Conservation (phyloP, 37 sponge, comb jelly and placozoan genomes). For the Agelas oroides region DNA sequence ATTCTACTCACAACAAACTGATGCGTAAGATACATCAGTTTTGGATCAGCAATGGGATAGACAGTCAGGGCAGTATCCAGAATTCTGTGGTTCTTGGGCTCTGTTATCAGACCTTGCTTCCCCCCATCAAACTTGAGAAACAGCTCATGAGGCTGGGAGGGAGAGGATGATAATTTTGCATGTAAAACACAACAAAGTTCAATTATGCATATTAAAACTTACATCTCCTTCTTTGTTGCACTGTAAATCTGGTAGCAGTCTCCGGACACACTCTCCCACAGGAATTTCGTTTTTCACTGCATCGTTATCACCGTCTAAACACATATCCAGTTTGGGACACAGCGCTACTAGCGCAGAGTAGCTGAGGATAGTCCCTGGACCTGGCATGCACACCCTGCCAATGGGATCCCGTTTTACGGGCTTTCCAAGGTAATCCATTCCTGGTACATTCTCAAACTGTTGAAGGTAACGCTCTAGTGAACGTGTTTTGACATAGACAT, state of each 20-base stretch:
- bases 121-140: conserved; percentile 5
- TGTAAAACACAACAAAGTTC: too few relatives aligned
- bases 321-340: conserved; percentile 22
- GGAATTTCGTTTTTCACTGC: not conserved
- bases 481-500: conserved; percentile 41
- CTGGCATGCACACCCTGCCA: conserved; percentile 22
- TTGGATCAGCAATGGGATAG: conserved; percentile 7
- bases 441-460: not conserved
- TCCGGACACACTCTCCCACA: conserved; percentile 21
- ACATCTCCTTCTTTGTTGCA: conserved; percentile 13
- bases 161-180: too few relatives aligned
- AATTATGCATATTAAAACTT: too few relatives aligned
- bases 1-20: conserved; percentile 2
- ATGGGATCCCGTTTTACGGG: not conserved
- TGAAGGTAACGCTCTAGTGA: conserved; percentile 20
- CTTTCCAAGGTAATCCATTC: conserved; percentile 25
- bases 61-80: conserved; percentile 26
- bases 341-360: conserved; percentile 1
- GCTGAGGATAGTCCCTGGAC: conserved; percentile 52
- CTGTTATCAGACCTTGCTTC: conserved; percentile 1
- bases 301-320: not conserved
- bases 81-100: not conserved
- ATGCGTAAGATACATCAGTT: conserved; percentile 34
- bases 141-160: not conserved
- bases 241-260: conserved; percentile 7